Percentiles rank a stretch among this genome's conserved stretches.
Evolutionary conservation across 2,797 vertebrate genomes (phyloP).

Genomic region (Pangasius krempfi): DNA sequence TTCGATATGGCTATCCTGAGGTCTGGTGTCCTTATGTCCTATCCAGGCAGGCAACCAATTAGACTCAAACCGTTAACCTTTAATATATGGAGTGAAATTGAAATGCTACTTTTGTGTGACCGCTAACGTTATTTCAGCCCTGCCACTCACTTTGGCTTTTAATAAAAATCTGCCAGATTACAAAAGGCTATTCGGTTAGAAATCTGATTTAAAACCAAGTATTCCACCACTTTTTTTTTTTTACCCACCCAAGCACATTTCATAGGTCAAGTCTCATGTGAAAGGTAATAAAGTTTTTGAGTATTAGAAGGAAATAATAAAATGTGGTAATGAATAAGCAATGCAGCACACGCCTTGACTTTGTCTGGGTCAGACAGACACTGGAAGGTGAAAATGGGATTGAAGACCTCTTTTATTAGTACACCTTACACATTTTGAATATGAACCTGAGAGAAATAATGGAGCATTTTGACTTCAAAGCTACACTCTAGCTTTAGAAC

Average conservation of each 20-base stretch:
- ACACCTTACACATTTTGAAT: conserved; percentile 64
- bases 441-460: conserved; percentile 52
- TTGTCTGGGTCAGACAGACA: conserved; percentile 61
- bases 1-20: conserved; percentile 64
- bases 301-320: conserved; percentile 37
- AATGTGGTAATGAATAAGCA: conserved; percentile 51
- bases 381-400: conserved; percentile 34
- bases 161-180: conserved; percentile 78
- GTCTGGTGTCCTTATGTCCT: conserved; percentile 65
- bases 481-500: background rate
- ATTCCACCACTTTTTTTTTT: conserved; percentile 52
- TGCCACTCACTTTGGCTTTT: conserved; percentile 71
- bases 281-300: conserved; percentile 57
- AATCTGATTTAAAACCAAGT: conserved; percentile 65
- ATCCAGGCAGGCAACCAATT: conserved; percentile 75
- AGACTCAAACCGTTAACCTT: conserved; percentile 74
- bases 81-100: conserved; percentile 78
- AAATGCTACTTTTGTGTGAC: conserved; percentile 74
- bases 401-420: conserved; percentile 39
- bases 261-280: conserved; percentile 65
- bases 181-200: conserved; percentile 67
- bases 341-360: conserved; percentile 49
- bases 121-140: conserved; percentile 74
- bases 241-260: conserved; percentile 60
- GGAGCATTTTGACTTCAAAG: conserved; percentile 52